Conservation (phyloP, 2,888 invertebrate genomes). For the Parnassius smintheus region DNA sequence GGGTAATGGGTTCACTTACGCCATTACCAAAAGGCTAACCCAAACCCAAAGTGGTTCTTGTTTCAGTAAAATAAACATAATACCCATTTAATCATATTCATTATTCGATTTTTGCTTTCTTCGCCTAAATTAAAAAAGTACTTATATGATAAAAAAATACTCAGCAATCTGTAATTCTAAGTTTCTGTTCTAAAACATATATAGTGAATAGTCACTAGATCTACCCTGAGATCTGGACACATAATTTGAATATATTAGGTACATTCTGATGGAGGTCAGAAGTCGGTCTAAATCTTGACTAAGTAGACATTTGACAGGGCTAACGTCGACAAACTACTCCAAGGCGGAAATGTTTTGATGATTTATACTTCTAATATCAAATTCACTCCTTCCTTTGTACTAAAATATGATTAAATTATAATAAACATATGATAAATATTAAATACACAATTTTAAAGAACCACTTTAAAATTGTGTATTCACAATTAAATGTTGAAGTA, state of each 20-base stretch:
- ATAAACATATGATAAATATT: too few species aligned
- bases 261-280: conserved; percentile 26
- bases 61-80: too few species aligned
- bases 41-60: too few species aligned
- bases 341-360: conserved; percentile 35
- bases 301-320: conserved; percentile 21
- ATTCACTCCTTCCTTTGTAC: conserved; percentile 13
- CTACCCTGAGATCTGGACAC: conserved; percentile 32
- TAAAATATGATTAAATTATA: neutral
- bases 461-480: too few species aligned
- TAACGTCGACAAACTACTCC: conserved; percentile 36
- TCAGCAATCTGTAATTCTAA: conserved; percentile 15
- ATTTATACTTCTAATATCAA: conserved; percentile 37
- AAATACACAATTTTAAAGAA: too few species aligned
- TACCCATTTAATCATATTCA: too few species aligned
- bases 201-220: conserved; percentile 32
- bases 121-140: too few species aligned
- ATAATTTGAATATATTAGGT: conserved; percentile 38
- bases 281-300: conserved; percentile 28
- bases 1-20: too few species aligned
- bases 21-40: too few species aligned
- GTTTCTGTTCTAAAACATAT: conserved; percentile 39
- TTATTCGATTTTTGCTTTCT: too few species aligned
- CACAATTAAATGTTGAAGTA: too few species aligned
- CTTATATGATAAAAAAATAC: too few species aligned